Evolutionary conservation across 2,113 vertebrate genomes (phyloP).

Genomic region (Hyperoodon ampullatus): DNA sequence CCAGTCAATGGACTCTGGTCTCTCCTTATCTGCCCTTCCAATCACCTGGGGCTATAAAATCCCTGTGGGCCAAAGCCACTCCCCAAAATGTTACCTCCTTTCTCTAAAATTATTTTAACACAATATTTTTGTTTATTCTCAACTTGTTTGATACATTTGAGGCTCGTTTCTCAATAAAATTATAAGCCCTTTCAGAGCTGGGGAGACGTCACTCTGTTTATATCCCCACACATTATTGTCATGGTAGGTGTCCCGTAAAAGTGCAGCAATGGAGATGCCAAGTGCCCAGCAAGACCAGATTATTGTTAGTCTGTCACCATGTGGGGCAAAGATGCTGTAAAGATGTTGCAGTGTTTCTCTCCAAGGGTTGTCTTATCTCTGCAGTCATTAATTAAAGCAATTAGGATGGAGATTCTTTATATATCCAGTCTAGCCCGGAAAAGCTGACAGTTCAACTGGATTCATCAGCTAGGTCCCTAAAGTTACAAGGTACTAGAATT

Average conservation of each 20-base stretch:
- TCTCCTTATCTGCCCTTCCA: neutral
- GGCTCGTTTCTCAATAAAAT: neutral
- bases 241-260: neutral
- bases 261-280: neutral
- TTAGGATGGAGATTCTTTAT: constrained; percentile 70
- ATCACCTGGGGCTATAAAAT: neutral
- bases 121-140: neutral
- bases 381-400: constrained; percentile 76
- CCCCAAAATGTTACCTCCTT: neutral
- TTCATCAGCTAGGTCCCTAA: constrained; percentile 67
- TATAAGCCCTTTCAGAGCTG: neutral
- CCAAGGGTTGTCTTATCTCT: constrained; percentile 28
- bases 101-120: neutral
- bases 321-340: neutral
- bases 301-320: neutral
- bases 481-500: constrained; percentile 77
- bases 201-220: neutral
- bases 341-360: constrained; percentile 22
- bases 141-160: neutral
- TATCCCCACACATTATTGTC: neutral
- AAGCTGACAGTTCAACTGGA: constrained; percentile 70
- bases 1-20: neutral
- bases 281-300: neutral
- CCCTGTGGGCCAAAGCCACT: neutral
- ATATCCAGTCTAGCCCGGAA: constrained; percentile 48